Evolutionary conservation across 2,888 invertebrate species (phyloP).

Genomic region (Drosophila antonietae): DNA sequence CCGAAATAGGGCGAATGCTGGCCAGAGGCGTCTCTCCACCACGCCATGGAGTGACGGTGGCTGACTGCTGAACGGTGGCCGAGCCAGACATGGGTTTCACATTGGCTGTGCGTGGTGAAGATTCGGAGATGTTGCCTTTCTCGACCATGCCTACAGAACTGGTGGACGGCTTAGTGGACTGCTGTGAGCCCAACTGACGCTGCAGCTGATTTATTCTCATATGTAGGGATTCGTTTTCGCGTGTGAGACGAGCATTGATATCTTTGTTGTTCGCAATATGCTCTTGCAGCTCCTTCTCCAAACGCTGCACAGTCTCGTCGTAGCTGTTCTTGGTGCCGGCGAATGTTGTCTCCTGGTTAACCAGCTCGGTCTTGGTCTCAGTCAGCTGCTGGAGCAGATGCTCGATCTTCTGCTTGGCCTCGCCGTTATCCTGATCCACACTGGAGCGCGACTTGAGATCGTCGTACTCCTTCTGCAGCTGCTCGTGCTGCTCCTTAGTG

Average conservation of each 20-base stretch:
- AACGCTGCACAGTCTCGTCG: slow-evolving; percentile 88
- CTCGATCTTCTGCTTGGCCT: slow-evolving; percentile 86
- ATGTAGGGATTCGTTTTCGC: slow-evolving; percentile 89
- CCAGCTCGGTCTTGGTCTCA: slow-evolving; percentile 84
- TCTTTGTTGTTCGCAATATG: slow-evolving; percentile 87
- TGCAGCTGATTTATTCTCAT: slow-evolving; percentile 90
- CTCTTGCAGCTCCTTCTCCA: slow-evolving; percentile 91
- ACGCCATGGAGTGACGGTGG: slow-evolving; percentile 88
- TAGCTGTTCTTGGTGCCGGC: slow-evolving; percentile 89
- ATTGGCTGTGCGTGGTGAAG: slow-evolving; percentile 91
- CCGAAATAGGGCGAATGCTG: slow-evolving; percentile 95
- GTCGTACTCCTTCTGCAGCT: slow-evolving; percentile 86
- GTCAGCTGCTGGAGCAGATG: slow-evolving; percentile 86
- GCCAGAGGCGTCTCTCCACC: slow-evolving; percentile 94
- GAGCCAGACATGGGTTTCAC: slow-evolving; percentile 96
- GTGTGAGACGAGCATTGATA: slow-evolving; percentile 85
- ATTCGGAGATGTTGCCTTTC: slow-evolving; percentile 86
- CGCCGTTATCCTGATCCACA: slow-evolving; percentile 87
- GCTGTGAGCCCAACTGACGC: slow-evolving; percentile 87
- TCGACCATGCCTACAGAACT: slow-evolving; percentile 87
- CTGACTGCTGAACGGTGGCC: slow-evolving; percentile 84
- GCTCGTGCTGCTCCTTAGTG: slow-evolving; percentile 58
- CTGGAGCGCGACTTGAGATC: slow-evolving; percentile 88
- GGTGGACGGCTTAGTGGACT: slow-evolving; percentile 89
- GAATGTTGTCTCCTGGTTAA: slow-evolving; percentile 86